A percentile compares a stretch with the other conserved stretches of the same genome.
Evolutionary conservation across 2,797 vertebrate genomes (phyloP).

Genomic region (Kryptopterus vitreolus): DNA sequence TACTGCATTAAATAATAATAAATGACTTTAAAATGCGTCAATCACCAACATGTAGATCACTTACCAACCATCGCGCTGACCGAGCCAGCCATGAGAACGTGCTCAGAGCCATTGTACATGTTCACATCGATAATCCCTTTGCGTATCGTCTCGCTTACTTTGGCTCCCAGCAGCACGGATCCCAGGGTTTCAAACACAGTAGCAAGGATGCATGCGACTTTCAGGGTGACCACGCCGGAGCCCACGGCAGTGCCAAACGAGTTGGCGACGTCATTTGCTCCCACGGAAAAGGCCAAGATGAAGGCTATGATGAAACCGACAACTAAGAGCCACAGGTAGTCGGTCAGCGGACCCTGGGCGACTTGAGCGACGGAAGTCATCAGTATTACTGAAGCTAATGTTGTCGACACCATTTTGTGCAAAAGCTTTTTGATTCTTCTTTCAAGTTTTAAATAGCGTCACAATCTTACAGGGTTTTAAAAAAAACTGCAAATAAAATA

Average conservation of each 20-base stretch:
- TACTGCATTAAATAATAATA: neutral
- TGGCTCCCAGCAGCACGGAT: conserved; percentile 91
- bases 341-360: conserved; percentile 44
- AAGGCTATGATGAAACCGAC: conserved; percentile 97
- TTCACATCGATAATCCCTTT: conserved; percentile 89
- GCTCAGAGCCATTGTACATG: conserved; percentile 79
- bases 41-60: conserved; percentile 46
- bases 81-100: conserved; percentile 88
- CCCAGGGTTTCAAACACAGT: conserved; percentile 93
- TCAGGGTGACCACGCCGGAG: conserved; percentile 93
- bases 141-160: conserved; percentile 95
- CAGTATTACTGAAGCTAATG: conserved; percentile 61
- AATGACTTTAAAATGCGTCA: neutral
- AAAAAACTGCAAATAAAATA: conserved; percentile 48
- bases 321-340: conserved; percentile 84
- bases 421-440: conserved; percentile 52
- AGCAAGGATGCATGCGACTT: conserved; percentile 90
- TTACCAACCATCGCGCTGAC: conserved; percentile 96
- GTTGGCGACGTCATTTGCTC: conserved; percentile 97
- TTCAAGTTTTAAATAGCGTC: conserved; percentile 58
- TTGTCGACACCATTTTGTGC: conserved; percentile 72
- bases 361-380: conserved; percentile 41
- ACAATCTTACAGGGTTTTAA: conserved; percentile 64
- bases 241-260: conserved; percentile 97
- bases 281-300: conserved; percentile 93